These are phyloP conservation scores for Hermaeophaga mercurialis DNA, from an alignment of 2,888 invertebrate genomes.

Conservation along the genomic window DNA sequence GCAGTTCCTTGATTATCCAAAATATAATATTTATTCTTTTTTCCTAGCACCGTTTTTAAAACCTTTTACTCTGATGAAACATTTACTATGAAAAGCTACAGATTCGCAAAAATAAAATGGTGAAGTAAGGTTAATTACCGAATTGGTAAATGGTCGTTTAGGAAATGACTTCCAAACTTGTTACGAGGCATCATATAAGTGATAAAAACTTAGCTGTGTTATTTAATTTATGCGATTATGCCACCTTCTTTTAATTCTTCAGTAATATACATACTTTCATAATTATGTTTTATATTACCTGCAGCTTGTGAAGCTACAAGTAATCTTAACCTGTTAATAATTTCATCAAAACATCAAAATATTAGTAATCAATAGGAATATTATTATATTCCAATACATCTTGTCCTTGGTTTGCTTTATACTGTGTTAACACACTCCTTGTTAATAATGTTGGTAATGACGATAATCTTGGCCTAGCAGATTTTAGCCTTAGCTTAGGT, in stretches of 20 bases:
- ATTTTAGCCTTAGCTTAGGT: too few species aligned
- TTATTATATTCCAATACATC: too few species aligned
- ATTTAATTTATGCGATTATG: neutral
- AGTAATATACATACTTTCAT: constrained; percentile 1
- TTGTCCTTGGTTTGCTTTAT: too few species aligned
- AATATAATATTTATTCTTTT: neutral
- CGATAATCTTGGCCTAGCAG: too few species aligned
- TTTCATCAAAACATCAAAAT: constrained; percentile 5
- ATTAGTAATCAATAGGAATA: neutral
- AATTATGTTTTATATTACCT: neutral
- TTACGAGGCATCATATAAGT: neutral
- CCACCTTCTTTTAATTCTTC: constrained; percentile 8
- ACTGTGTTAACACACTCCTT: too few species aligned
- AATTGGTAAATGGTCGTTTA: neutral
- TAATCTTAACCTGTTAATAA: neutral
- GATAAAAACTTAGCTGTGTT: neutral
- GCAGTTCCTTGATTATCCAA: neutral
- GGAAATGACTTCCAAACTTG: neutral
- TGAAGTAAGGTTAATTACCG: too few species aligned
- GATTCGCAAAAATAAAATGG: too few species aligned
- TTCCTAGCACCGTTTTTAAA: neutral
- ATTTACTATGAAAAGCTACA: too few species aligned
- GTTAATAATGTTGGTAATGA: too few species aligned
- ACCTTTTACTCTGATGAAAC: neutral
- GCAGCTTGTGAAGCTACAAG: too few species aligned